These are phyloP conservation scores for Rhabdophis nuchalis DNA, from an alignment of 2,797 vertebrate genomes.

Conservation along the genomic window DNA sequence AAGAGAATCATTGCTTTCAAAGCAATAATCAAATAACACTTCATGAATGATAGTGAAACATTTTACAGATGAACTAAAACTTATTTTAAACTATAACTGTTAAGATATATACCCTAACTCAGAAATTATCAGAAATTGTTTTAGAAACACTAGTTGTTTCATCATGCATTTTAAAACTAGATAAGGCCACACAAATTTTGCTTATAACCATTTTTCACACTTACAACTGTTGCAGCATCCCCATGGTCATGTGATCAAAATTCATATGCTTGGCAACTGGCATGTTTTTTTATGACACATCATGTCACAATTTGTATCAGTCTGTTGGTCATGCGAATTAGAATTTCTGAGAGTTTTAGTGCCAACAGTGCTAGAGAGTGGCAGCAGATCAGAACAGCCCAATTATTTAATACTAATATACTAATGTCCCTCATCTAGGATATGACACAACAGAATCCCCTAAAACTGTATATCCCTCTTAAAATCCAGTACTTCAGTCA, in stretches of 20 bases:
- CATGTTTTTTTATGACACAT: not conserved
- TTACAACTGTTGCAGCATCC: not conserved
- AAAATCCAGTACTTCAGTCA: not conserved
- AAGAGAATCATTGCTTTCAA: slow-evolving; percentile 27
- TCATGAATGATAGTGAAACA: slow-evolving; percentile 2
- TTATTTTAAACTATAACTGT: slow-evolving; percentile 14
- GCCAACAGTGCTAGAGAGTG: not conserved
- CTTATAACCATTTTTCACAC: not conserved
- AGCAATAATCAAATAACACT: slow-evolving; percentile 1
- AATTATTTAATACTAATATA: not conserved
- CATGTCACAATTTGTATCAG: not conserved
- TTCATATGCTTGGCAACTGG: not conserved
- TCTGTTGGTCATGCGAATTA: not conserved
- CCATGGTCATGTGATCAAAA: not conserved
- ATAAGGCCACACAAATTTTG: not conserved
- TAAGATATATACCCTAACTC: slow-evolving; percentile 9
- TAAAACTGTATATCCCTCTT: not conserved
- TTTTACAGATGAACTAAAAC: slow-evolving; percentile 15
- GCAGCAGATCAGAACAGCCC: not conserved
- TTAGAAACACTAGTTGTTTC: not conserved
- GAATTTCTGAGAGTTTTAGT: not conserved
- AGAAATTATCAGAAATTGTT: slow-evolving; percentile 16
- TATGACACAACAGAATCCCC: not conserved
- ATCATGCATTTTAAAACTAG: slow-evolving; percentile 7
- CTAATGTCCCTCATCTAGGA: not conserved